Conservation (phyloP, 1,140 invertebrate species). For the Brachionus rubens region DNA sequence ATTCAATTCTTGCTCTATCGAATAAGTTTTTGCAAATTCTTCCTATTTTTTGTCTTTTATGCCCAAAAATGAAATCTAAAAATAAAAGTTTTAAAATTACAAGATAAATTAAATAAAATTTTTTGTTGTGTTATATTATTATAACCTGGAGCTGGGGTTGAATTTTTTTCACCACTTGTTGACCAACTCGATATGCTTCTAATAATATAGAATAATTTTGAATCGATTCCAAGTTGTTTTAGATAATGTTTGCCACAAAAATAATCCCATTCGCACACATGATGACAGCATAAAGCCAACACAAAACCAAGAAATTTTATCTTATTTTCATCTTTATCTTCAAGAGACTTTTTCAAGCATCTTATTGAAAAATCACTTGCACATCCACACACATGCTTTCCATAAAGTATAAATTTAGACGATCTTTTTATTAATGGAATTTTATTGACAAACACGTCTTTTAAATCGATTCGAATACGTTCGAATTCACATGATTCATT, state of each 20-base stretch:
- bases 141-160: conserved; percentile 17
- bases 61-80: conserved; percentile 29
- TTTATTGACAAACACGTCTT: conserved; percentile 1
- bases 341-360: conserved; percentile 16
- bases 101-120: neutral
- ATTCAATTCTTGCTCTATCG: conserved; percentile 22
- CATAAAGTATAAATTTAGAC: conserved; percentile 10
- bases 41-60: conserved; percentile 24
- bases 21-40: conserved; percentile 44
- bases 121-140: neutral
- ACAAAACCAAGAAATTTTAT: conserved; percentile 6
- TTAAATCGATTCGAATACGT: conserved; percentile 32
- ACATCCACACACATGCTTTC: conserved; percentile 42
- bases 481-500: neutral
- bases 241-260: conserved; percentile 37
- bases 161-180: neutral
- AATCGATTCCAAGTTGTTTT: neutral
- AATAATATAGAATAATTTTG: conserved; percentile 43
- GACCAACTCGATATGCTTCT: conserved; percentile 31
- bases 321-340: neutral
- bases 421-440: conserved; percentile 20
- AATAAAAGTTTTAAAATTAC: neutral
- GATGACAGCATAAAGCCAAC: conserved; percentile 39
- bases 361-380: conserved; percentile 38
- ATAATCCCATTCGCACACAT: conserved; percentile 35